Evolutionary conservation across 2,113 vertebrate genomes (phyloP).

Genomic region (Corynorhinus townsendii): DNA sequence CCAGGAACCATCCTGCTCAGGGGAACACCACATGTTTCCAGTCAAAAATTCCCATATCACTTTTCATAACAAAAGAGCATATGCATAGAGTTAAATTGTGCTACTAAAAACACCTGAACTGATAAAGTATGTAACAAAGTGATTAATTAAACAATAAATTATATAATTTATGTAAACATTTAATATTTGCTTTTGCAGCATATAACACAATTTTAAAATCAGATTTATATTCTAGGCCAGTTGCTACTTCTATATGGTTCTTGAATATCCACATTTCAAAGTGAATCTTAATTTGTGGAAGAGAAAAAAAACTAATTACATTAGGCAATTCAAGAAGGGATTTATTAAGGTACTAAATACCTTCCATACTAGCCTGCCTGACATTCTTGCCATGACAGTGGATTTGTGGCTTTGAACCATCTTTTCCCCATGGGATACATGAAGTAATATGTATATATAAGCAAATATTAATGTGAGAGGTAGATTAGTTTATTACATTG

Average conservation of each 20-base stretch:
- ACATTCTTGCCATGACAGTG: not conserved
- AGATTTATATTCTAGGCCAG: not conserved
- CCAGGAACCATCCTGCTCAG: no score
- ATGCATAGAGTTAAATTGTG: not conserved
- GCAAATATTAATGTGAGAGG: not conserved
- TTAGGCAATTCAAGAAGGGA: not conserved
- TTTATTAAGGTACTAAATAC: not conserved
- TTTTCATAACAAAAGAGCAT: not conserved
- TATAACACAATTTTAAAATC: not conserved
- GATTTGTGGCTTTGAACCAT: not conserved
- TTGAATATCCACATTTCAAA: not conserved
- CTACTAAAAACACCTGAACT: not conserved
- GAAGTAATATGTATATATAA: not conserved
- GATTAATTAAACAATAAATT: not conserved
- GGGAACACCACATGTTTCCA: no score
- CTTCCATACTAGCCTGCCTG: not conserved
- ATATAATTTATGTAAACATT: slow-evolving; percentile 7
- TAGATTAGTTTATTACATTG: not conserved
- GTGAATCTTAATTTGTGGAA: not conserved
- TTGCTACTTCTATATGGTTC: not conserved
- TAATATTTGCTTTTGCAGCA: not conserved
- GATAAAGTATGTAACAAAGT: not conserved
- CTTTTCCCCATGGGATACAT: not conserved
- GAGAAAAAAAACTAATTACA: not conserved
- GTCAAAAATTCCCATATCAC: no score